A percentile compares a stretch with the other conserved stretches of the same genome.
Conservation (phyloP, 2,888 invertebrate species). For the Hydriomena furcata region DNA sequence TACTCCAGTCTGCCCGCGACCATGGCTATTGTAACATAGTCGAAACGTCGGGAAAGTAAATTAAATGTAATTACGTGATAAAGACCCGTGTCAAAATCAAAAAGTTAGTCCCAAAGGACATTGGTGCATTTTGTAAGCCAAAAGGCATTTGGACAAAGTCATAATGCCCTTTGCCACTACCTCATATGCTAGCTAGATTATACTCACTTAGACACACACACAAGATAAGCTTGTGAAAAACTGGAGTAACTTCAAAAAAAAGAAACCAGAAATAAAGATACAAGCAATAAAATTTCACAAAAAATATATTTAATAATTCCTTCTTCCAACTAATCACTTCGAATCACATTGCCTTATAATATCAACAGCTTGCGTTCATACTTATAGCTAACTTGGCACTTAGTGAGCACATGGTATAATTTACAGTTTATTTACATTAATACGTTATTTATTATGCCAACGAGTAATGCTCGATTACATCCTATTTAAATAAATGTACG, state of each 20-base stretch:
- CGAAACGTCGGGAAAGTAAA: too few species aligned
- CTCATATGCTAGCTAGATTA: too few species aligned
- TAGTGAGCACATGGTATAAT: conserved; percentile 70
- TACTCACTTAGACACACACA: too few species aligned
- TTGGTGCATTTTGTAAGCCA: too few species aligned
- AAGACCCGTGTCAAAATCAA: too few species aligned
- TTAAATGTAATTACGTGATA: too few species aligned
- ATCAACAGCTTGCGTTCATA: conserved; percentile 53
- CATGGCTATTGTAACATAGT: too few species aligned
- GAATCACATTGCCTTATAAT: conserved; percentile 57
- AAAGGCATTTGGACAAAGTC: too few species aligned
- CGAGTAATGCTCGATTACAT: conserved; percentile 16
- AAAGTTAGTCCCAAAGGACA: too few species aligned
- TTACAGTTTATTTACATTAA: conserved; percentile 54
- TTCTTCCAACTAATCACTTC: conserved; percentile 58
- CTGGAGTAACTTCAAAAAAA: background rate
- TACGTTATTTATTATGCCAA: conserved; percentile 36
- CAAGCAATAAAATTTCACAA: conserved; percentile 40
- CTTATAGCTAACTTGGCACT: conserved; percentile 77
- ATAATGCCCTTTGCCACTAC: too few species aligned
- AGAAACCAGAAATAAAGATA: conserved; percentile 13
- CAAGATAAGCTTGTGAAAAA: too few species aligned
- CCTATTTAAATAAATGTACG: background rate
- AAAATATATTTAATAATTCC: conserved; percentile 60
- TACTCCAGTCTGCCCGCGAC: too few species aligned